Base-by-base conservation (phyloP, 2,888 invertebrate species). In the Epinotia demarniana region DNA sequence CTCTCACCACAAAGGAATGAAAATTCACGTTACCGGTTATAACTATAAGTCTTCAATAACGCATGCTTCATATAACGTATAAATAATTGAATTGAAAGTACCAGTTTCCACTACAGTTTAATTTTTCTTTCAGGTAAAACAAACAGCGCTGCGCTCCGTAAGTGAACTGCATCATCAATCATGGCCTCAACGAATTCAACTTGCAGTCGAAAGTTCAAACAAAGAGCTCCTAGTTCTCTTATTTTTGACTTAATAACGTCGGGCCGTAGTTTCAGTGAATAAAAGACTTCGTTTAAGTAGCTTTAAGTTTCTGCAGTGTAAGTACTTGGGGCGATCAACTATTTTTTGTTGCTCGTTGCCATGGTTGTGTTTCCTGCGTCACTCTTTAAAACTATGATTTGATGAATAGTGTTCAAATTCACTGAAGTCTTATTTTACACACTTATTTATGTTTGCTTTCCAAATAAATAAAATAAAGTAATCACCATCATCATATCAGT, bases 191-290 rank as follows among this genome's bases (percentile, higher is more conserved):
- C 19, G 62, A 62, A 73, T 73, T 62, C 18, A 69, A 74, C 43
- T 63, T 74, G 58, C 69, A 49, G 72, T 72, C 66, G 66, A 60
- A 64, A 71, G 64, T 64, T 75, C 53, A 71, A 71, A 70, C 70
- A 75, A 75, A 66, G 75, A 60, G 49, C 8, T 61, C 23, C 13
- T 61, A 23, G 27, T 63, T 55, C 55, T 73, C 58, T 63, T 73
- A 66, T 73, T 73, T 66, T 58, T 66, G 63, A 63, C 66, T 73
- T 69, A 57, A 69, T 53, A 69, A 57, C 16, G 46, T 63, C 69
- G 43, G 62, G 57, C 11, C 13, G 69, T 33, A 63, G 63, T 66
- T 66, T 27, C 60, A 33, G 8, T 23, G 60, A 23, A 69, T 58
- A 69, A 69, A 69, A 46, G 57, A 57, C 19, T n/a, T 33, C 9